Base-by-base conservation (phyloP, 2,888 invertebrate species). In the Hololepta plana region DNA sequence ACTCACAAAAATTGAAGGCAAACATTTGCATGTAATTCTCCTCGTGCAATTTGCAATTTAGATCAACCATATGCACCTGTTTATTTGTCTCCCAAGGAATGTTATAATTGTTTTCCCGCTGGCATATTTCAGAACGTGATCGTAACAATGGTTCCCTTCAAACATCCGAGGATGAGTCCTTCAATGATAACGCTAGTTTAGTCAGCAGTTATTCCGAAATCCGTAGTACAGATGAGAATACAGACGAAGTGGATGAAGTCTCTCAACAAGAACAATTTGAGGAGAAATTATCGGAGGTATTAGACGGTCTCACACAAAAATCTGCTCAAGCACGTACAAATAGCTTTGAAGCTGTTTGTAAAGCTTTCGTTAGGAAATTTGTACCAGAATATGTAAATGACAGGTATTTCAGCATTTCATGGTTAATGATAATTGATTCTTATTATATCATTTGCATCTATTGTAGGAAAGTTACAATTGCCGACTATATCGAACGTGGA, bases 291-390 rank as follows among this genome's bases (percentile, higher is more conserved):
- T 62, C 72, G 15, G 87, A 88, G 46, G 69, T 77, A 2, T 69
- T 95, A 26, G 95, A 96, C 46, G 80, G 77, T 12, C 62, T 88
- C 20, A 70, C 73, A n/a, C 82, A 90, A 38, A 87, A 91, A 43
- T 82, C 87, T 35, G 74, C 77, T 6, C 82, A 84, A 38, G 80
- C 80, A 6, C 68, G 93, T 26, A 70, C 72, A 1, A 57, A 62
- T 8, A 75, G 77, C 23, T 62, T 87, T 29, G 71, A 72, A 38
- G 58, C 67, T 2, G 62, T 88, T 7, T 68, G 71, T 20, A 73
- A 70, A 35, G 74, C 76, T 5, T 64, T 91, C 28, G 70, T 76
- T 44, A 70, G 79, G 39, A 80, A 84, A 38, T 76, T 72, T 43
- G 60, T 84, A 38, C 76, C 75, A 3, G 72, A 72, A 17, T 72